Conservation (phyloP, 2,888 invertebrate genomes). For the Ophion obscuratus region DNA sequence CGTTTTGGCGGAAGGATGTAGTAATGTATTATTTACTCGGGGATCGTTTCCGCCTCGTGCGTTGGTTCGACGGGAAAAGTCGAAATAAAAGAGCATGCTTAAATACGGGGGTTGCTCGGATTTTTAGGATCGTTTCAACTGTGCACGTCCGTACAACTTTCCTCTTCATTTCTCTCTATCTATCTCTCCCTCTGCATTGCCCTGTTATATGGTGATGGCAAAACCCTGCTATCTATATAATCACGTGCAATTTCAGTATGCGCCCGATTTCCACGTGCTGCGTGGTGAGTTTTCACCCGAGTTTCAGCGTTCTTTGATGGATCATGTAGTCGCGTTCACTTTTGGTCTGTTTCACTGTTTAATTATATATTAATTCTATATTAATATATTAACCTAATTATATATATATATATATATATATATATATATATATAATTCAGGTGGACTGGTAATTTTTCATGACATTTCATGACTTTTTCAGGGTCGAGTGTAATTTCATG, state of each 20-base stretch:
- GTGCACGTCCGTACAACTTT: background rate
- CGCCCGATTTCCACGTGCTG: conserved; percentile 43
- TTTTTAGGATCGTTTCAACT: conserved; percentile 30
- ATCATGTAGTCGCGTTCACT: conserved; percentile 51
- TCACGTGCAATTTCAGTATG: conserved; percentile 55
- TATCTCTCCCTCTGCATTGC: background rate
- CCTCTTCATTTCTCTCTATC: background rate
- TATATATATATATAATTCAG: too few relatives aligned
- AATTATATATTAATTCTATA: too few relatives aligned
- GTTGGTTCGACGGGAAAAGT: conserved; percentile 25
- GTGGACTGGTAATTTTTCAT: too few relatives aligned
- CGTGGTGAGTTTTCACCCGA: conserved; percentile 38
- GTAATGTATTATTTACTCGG: conserved; percentile 29
- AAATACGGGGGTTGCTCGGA: conserved; percentile 4
- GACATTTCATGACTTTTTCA: too few relatives aligned
- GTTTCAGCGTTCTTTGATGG: background rate
- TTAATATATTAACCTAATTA: too few relatives aligned
- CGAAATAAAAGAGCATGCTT: conserved; percentile 42
- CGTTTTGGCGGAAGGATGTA: background rate
- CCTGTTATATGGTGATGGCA: background rate
- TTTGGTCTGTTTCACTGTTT: background rate
- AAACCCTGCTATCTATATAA: conserved; percentile 30
- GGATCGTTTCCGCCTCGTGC: conserved; percentile 1
- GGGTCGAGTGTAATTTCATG: too few relatives aligned
- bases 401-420: too few relatives aligned